Evolutionary conservation across 2,888 invertebrate species (phyloP), one percentile per base, ranked within the genome.

Genomic region (Odontothrips loti): DNA sequence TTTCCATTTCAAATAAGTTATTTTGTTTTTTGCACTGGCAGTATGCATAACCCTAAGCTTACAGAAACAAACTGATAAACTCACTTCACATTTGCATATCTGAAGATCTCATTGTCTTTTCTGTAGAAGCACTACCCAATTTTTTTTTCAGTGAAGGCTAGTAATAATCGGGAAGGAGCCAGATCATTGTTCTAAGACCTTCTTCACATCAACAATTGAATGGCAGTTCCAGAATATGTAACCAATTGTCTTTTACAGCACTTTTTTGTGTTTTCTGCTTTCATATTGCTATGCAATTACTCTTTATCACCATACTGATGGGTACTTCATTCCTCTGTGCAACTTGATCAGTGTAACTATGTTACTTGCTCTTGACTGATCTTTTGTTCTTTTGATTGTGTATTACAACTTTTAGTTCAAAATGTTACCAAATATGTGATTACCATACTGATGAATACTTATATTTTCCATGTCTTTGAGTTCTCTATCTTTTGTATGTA

Each of bases 351-450:
- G 34, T 43, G 34, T 43, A 43, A 43, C 34, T 6, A 2, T 43
- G 34, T 43, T 27, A 27, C 12, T 12, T 75, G 68, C 68, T 75
- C 12, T 75, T 75, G 68, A 23, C 27, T 23, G 23, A 75, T 27
- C 9, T 9, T n/a, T n/a, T n/a, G 23, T 23, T 23, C 20, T 11
- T 12, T 75, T 17, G 17, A 58, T 20, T 23, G 23, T 27, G 27
- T 75, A 12, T 75, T 27, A 27, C 68, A 75, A 75, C 68, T 23
- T 75, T 75, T 75, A 75, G 68, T 75, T 75, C 68, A 75, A 75
- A 75, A 75, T 75, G 68, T 75, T 75, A 75, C 68, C 68, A 75
- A 75, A 75, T 75, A 75, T 75, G 68, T 75, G 68, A 75, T 75
- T 75, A 75, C 68, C 68, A 27, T 75, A 43, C 34, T 75, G 27